These are phyloP conservation scores for Brachionus asplanchnoidis DNA, from an alignment of 1,140 invertebrate genomes.

Conservation along the genomic window DNA sequence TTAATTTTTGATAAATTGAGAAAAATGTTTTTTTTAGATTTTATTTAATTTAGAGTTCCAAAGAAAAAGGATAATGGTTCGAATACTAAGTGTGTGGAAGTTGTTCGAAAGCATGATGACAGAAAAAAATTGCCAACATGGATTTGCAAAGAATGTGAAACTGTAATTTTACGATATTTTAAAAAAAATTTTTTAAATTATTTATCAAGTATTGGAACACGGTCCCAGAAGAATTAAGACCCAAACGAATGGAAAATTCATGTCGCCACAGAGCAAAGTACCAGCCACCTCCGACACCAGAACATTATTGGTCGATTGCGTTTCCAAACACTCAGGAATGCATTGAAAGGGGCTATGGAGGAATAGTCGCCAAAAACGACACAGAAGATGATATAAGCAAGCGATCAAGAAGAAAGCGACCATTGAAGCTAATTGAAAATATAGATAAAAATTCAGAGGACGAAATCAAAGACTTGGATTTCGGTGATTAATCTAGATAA, in stretches of 20 bases:
- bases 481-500: not conserved
- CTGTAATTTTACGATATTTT: constrained; percentile 44
- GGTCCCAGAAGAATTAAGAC: not conserved
- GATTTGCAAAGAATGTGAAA: constrained; percentile 49
- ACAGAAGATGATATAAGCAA: constrained; percentile 26
- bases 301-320: constrained; percentile 56
- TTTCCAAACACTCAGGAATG: constrained; percentile 54
- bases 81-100: constrained; percentile 44
- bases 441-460: not conserved
- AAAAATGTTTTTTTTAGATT: not conserved
- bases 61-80: not conserved
- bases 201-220: constrained; percentile 30
- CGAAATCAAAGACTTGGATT: not conserved
- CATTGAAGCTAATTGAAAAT: not conserved
- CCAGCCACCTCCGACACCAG: constrained; percentile 50
- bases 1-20: not conserved
- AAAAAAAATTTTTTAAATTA: not conserved
- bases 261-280: constrained; percentile 51
- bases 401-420: constrained; percentile 6
- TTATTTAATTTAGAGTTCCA: constrained; percentile 30
- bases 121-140: constrained; percentile 47
- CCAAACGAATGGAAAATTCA: constrained; percentile 48
- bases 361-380: constrained; percentile 19
- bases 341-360: constrained; percentile 47
- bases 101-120: constrained; percentile 49